A percentile compares a stretch with the other conserved stretches of the same genome.
Conservation (phyloP, 2,888 invertebrate genomes). For the Drosophila borealis region DNA sequence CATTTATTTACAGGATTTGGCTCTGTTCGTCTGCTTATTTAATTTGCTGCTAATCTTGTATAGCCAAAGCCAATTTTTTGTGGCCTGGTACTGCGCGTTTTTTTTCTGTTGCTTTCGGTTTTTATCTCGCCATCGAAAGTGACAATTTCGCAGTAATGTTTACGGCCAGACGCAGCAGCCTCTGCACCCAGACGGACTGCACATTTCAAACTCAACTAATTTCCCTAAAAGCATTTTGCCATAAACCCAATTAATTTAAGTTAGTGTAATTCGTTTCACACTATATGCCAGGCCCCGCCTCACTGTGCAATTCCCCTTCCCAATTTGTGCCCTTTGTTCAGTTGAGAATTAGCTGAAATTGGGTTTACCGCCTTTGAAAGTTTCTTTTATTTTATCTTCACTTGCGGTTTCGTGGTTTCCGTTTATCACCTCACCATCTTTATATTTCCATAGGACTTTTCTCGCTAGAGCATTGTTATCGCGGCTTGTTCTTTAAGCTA, state of each 20-base stretch:
- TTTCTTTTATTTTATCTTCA: slow-evolving; percentile 10
- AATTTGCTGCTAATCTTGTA: slow-evolving; percentile 80
- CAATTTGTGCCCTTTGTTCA: slow-evolving; percentile 10
- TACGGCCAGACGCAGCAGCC: slow-evolving; percentile 30
- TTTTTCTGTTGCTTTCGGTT: slow-evolving; percentile 33
- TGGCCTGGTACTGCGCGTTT: slow-evolving; percentile 10
- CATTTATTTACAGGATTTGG: slow-evolving; percentile 57
- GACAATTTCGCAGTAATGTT: slow-evolving; percentile 67
- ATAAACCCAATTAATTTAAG: slow-evolving; percentile 80
- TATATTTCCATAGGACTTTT: background rate
- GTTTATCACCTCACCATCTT: slow-evolving; percentile 6
- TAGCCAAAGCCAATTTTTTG: slow-evolving; percentile 62
- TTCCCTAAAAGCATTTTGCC: slow-evolving; percentile 78
- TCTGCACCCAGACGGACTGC: slow-evolving; percentile 30
- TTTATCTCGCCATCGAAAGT: slow-evolving; percentile 72
- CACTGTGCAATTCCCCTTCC: background rate
- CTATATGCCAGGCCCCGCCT: slow-evolving; percentile 31
- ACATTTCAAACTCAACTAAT: slow-evolving; percentile 71
- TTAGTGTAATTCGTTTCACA: slow-evolving; percentile 71
- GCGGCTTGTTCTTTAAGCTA: background rate
- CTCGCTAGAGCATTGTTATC: background rate
- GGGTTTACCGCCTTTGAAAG: slow-evolving; percentile 52
- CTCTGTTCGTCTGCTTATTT: slow-evolving; percentile 70
- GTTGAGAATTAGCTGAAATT: slow-evolving; percentile 59
- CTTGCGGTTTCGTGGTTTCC: slow-evolving; percentile 21